Percentiles rank a stretch among this genome's conserved stretches.
These are phyloP conservation scores for Laticauda colubrina DNA, from an alignment of 2,113 vertebrate genomes.

Conservation along the genomic window DNA sequence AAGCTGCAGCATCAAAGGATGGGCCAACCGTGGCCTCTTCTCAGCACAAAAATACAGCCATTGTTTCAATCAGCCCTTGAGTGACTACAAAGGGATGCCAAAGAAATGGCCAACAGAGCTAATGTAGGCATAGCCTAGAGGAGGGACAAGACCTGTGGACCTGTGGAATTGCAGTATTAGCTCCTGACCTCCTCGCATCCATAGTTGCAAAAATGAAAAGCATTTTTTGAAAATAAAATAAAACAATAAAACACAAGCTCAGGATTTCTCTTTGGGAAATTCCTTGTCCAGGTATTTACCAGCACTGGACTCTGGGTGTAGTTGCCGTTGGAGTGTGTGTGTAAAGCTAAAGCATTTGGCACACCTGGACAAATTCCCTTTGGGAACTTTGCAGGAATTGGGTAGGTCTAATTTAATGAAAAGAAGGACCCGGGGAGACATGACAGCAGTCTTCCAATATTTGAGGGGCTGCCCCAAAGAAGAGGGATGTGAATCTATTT, in stretches of 20 bases:
- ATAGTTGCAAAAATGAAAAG: background rate
- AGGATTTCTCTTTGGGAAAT: background rate
- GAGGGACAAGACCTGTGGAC: background rate
- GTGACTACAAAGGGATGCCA: conserved; percentile 70
- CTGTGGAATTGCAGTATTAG: background rate
- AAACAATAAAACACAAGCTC: background rate
- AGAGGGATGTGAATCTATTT: no score
- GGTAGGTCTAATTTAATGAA: no score
- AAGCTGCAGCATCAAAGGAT: conserved; percentile 68
- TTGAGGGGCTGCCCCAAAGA: no score
- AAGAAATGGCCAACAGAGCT: conserved; percentile 31
- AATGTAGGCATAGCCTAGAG: background rate
- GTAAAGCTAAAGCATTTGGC: background rate
- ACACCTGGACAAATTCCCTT: background rate
- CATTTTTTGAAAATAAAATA: background rate
- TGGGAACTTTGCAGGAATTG: no score
- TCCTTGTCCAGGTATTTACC: background rate
- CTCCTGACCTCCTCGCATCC: background rate
- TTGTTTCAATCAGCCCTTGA: conserved; percentile 72
- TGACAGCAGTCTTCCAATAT: no score
- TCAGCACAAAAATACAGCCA: conserved; percentile 65
- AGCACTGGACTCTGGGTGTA: background rate
- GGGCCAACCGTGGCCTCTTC: conserved; percentile 46
- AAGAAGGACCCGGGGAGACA: no score
- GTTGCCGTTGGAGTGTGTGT: background rate